Conservation (phyloP, 2,113 vertebrate species). For the Pterocles gutturalis region DNA sequence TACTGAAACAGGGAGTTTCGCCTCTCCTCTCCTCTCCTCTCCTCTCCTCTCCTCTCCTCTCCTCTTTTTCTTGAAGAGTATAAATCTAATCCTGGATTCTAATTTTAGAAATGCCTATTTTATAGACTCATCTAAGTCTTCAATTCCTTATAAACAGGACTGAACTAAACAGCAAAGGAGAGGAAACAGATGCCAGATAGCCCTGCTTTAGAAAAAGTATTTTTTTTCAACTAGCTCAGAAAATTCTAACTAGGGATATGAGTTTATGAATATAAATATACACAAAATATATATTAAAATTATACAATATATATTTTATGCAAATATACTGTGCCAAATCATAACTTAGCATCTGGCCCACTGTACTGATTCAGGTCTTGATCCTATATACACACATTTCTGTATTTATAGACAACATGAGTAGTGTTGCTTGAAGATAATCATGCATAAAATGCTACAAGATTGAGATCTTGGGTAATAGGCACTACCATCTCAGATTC, state of each 20-base stretch:
- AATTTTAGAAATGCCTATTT: background rate
- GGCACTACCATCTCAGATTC: background rate
- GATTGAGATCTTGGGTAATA: background rate
- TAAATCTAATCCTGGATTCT: background rate
- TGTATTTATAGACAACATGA: background rate
- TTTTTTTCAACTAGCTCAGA: background rate
- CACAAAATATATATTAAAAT: background rate
- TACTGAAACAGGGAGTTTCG: too few species aligned
- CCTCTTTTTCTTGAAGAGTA: background rate
- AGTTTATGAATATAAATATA: background rate
- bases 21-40: too few species aligned
- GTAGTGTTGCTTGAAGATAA: background rate
- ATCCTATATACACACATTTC: background rate
- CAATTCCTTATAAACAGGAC: background rate
- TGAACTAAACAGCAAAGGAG: background rate
- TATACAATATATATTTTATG: background rate
- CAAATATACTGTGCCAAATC: background rate
- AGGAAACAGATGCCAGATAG: fast-evolving
- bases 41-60: too few species aligned
- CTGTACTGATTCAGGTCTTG: background rate
- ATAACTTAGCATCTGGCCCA: background rate
- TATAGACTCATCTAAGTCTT: background rate
- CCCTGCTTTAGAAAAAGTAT: background rate
- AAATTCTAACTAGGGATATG: background rate
- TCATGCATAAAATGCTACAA: background rate